Base-by-base conservation (phyloP, 2,113 vertebrate species). In the Vireo altiloquus region DNA sequence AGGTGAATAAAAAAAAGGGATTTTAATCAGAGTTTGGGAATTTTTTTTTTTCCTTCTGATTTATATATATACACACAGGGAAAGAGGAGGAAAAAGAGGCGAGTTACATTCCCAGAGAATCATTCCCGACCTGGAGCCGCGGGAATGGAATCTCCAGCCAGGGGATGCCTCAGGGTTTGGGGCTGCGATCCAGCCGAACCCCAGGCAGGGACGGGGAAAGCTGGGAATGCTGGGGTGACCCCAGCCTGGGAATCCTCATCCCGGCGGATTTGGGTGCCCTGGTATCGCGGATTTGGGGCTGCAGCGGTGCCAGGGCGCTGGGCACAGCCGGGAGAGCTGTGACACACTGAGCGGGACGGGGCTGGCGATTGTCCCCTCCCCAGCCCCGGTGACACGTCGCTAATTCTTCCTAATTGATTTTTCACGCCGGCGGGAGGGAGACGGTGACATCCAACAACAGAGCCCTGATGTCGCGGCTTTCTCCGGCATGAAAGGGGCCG, bases 21-120 rank as follows among this genome's bases (percentile, higher is more conserved):
- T 97, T 97, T 98, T 98, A 98, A 97, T 96, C 98, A 94, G 97
- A 98, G 96, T 97, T 97, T 96, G 96, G 97, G 96, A 95, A 87
- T 89, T 95, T 92, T 84, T 91, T 96, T 15, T 91, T 96, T 9
- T 0, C 20, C 24, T 40, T 56, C 17, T 65, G 94, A 72, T 95
- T 61, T 95, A 68, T 95, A 83, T 83, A 86, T 83, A 72, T 16
- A 86, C 5, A 63, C 23, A 59, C 49, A 50, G 33, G 84, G 95
- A 31, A 82, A 93, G 82, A 85, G 56, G 72, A 91, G 82, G 56
- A 35, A 60, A 59, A 79, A 68, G 76, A 5, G 2, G 59, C 40
- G 4, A 78, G 70, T 39, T 31, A 1, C 4, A 6, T 56, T 79
- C 72, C 47, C 19, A 2, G 7, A 2, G 35, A 81, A 33, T 9